phyloP scores from a whole-genome alignment of 2,888 invertebrate genomes.

The Microctonus aethiopoides region DNA sequence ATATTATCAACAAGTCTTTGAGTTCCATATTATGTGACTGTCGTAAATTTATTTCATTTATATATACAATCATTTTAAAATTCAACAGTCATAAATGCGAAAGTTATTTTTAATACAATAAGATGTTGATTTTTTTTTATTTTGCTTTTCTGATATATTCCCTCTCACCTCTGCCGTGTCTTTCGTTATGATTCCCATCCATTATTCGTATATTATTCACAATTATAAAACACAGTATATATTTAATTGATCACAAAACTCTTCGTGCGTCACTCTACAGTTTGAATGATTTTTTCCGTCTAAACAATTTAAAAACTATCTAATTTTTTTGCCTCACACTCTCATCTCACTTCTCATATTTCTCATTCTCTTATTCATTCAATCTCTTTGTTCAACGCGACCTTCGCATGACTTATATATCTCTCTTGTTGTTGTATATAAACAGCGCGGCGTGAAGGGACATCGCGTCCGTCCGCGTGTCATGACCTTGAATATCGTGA shows the following conservation, averaged over 20 bases:
- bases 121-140: constrained; percentile 8
- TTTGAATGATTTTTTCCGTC: background rate
- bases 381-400: constrained; percentile 2
- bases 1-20: background rate
- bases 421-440: background rate
- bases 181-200: background rate
- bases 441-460: background rate
- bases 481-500: background rate
- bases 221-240: too few species aligned
- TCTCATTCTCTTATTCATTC: background rate
- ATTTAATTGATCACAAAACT: background rate
- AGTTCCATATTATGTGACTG: constrained; percentile 40
- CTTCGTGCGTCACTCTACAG: background rate
- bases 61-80: constrained; percentile 53
- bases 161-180: background rate
- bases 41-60: constrained; percentile 54
- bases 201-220: background rate
- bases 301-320: background rate
- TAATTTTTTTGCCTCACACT: background rate
- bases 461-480: background rate
- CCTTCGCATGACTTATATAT: constrained; percentile 17
- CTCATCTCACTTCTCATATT: too few species aligned
- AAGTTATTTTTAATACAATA: constrained; percentile 44
- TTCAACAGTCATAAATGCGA: constrained; percentile 48
- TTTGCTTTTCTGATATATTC: background rate